Conservation (phyloP, 2,113 vertebrate genomes). For the Tylochromis polylepis region DNA sequence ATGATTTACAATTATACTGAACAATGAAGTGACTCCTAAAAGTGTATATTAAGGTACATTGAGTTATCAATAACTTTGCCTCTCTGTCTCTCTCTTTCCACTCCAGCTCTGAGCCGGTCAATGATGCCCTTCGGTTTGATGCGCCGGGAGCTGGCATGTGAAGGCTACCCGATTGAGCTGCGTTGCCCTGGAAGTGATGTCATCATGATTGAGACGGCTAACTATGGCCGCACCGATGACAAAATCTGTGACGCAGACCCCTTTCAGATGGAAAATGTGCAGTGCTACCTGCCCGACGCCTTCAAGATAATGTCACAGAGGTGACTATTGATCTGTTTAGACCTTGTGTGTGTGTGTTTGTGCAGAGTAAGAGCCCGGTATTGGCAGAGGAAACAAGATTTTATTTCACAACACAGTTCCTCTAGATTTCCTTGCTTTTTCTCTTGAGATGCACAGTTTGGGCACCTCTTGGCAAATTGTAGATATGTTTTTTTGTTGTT, state of each 20-base stretch:
- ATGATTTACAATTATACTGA: slow-evolving; percentile 49
- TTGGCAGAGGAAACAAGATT: slow-evolving; percentile 27
- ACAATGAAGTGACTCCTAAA: slow-evolving; percentile 55
- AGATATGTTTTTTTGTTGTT: neutral
- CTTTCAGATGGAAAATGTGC: slow-evolving; percentile 94
- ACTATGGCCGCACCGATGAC: slow-evolving; percentile 91
- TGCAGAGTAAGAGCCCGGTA: slow-evolving; percentile 7
- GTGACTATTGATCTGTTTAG: slow-evolving; percentile 63
- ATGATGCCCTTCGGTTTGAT: slow-evolving; percentile 90
- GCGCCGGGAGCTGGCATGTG: slow-evolving; percentile 88
- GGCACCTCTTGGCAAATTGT: neutral
- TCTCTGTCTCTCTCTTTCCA: slow-evolving; percentile 24
- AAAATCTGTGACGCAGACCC: slow-evolving; percentile 94
- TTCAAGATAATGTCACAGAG: slow-evolving; percentile 95
- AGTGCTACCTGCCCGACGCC: slow-evolving; percentile 89
- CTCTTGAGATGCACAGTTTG: neutral
- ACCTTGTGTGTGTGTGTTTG: slow-evolving; percentile 7
- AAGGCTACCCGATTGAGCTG: slow-evolving; percentile 93
- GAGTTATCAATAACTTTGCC: slow-evolving; percentile 53
- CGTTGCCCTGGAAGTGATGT: slow-evolving; percentile 92
- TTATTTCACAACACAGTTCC: slow-evolving; percentile 32
- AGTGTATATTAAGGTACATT: slow-evolving; percentile 44
- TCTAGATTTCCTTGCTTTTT: slow-evolving; percentile 18
- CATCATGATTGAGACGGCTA: slow-evolving; percentile 92
- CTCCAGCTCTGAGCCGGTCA: slow-evolving; percentile 82